A percentile compares a stretch with the other conserved stretches of the same genome.
These are phyloP conservation scores for Drosophila kuntzei DNA, from an alignment of 2,888 invertebrate genomes.

Conservation along the genomic window DNA sequence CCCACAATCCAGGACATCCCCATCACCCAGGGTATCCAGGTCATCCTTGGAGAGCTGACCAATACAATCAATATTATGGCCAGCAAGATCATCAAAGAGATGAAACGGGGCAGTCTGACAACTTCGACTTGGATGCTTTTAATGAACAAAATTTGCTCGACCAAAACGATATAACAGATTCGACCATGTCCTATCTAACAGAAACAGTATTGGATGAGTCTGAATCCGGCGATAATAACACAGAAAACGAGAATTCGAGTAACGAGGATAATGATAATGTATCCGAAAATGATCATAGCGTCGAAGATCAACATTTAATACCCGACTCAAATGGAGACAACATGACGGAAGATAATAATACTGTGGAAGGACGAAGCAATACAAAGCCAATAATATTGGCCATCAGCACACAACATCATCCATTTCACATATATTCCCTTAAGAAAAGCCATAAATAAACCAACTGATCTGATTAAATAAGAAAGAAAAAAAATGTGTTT, in stretches of 20 bases:
- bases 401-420: constrained; percentile 38
- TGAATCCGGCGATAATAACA: constrained; percentile 22
- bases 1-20: constrained; percentile 9
- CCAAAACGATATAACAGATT: constrained; percentile 19
- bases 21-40: not conserved
- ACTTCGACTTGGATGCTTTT: constrained; percentile 4
- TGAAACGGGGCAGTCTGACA: constrained; percentile 4
- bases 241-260: constrained; percentile 23
- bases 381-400: constrained; percentile 46
- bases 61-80: constrained; percentile 8
- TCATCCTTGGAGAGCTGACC: constrained; percentile 1
- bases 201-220: constrained; percentile 13
- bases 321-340: constrained; percentile 17
- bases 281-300: constrained; percentile 21
- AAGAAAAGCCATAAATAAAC: constrained; percentile 25
- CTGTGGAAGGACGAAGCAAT: constrained; percentile 35
- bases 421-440: constrained; percentile 41
- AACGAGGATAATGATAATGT: constrained; percentile 32
- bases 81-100: constrained; percentile 13
- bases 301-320: constrained; percentile 11
- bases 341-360: constrained; percentile 17
- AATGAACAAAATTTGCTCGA: constrained; percentile 26
- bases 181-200: constrained; percentile 5
- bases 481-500: not conserved
- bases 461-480: constrained; percentile 15